Evolutionary conservation across 1,140 invertebrate genomes (phyloP), one percentile per base, ranked within the genome.

Genomic region (Drosophila parabipectinata): DNA sequence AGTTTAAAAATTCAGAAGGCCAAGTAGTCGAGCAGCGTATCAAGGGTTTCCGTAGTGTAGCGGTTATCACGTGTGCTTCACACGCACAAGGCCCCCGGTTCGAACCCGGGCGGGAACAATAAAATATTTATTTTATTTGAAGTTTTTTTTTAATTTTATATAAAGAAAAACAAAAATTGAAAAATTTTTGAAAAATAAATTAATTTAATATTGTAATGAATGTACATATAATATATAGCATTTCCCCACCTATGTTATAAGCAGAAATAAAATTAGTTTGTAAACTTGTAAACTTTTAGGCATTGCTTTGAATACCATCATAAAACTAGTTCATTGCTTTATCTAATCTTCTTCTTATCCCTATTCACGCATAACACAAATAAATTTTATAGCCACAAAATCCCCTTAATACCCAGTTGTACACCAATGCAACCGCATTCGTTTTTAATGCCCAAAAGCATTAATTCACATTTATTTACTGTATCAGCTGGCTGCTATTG

Each of bases 51-150:
- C 80, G 81, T 83, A 83, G 79, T 83, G 79, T 83, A 84, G 80
- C 81, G 93, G 93, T 94, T 94, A 94, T 94, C 93, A 94, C 93
- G 93, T 94, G 92, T 93, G 93, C 93, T 93, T 94, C 93, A 94
- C 93, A 94, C 93, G 93, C 94, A 93, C 93, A 94, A 94, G 93
- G 94, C 93, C 93, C 93, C 93, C 93, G 66, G 66, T 69, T 69
- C 62, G 50, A 69, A 55, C 61, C 48, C 64, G 64, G 64, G 64
- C 64, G 64, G 1, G 18, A 18, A 18, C 18, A 18, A n/a, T n/a
- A n/a, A n/a, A n/a, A n/a, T n/a, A n/a, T n/a, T n/a, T n/a, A n/a
- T n/a, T n/a, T n/a, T n/a, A n/a, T n/a, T n/a, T n/a, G n/a, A n/a
- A n/a, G n/a, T n/a, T n/a, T n/a, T n/a, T n/a, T n/a, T n/a, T n/a